Base-by-base conservation (phyloP, 1,140 invertebrate genomes). In the Tetramorium parvispinum region DNA sequence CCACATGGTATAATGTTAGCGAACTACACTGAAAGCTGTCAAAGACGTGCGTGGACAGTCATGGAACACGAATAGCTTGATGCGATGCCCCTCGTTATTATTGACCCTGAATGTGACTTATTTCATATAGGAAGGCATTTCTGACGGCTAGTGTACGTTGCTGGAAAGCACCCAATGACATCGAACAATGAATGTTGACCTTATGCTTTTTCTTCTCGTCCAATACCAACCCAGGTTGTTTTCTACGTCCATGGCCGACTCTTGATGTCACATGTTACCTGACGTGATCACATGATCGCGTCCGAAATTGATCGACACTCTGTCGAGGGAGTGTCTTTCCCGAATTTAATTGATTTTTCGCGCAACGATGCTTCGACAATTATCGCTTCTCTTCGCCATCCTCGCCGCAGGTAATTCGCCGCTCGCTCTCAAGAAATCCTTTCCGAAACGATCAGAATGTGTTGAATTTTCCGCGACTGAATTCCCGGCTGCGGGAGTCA, bases 271-370 rank as follows among this genome's bases (percentile, higher is more conserved):
- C 51, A 59, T 43, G 73, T 43, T 40, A 61, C 32, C 57, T 46
- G 77, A 73, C 21, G n/a, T 49, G 53, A 77, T 91, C 89, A 91
- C 85, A 91, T 91, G 89, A 91, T 90, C 83, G 59, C 70, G 43
- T 88, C 79, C n/a, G 63, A 82, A 73, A 85, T 90, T 83, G 65
- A 59, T 88, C 85, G 76, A 77, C 43, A 32, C 32, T 32, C 32
- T 2, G 4, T 61, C 16, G 5, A 59, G 81, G 88, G 73, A 91
- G 89, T 90, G 86, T 79, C 89, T 88, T 40, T n/a, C 32, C 32
- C 13, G 24, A 40, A 65, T 78, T 88, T 83, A 27, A 51, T 73
- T n/a, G 3, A 70, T 40, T 51, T 57, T 43, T 5, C 43, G 37
- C n/a, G 46, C n/a, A 65, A 91, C 7, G 21, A 90, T 91, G 89